Conservation (phyloP, 1,140 invertebrate genomes). For the Amyelois transitella region DNA sequence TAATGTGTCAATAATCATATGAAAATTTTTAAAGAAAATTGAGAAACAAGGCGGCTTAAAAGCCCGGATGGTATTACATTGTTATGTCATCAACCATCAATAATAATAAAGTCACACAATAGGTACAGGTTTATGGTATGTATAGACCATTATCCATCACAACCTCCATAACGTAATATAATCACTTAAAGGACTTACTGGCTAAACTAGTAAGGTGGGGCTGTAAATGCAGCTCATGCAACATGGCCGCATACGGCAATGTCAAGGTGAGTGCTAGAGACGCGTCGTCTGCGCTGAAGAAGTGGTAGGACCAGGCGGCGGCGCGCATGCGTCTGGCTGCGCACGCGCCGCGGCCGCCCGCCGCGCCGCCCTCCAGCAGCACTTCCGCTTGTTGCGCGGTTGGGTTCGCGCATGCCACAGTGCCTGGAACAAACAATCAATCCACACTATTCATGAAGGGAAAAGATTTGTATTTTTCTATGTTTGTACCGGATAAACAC, state of each 20-base stretch:
- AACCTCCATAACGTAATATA: too few species aligned
- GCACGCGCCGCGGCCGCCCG: slow-evolving; percentile 48
- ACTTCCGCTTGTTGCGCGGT: slow-evolving; percentile 91
- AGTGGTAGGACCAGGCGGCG: slow-evolving; percentile 92
- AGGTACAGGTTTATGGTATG: too few species aligned
- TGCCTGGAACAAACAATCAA: slow-evolving; percentile 70
- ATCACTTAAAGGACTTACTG: too few species aligned
- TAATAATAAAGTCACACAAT: too few species aligned
- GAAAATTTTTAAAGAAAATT: too few species aligned
- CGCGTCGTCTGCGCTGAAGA: slow-evolving; percentile 93
- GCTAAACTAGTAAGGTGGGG: slow-evolving; percentile 89
- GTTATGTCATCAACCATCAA: too few species aligned
- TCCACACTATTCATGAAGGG: too few species aligned
- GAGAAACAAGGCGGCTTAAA: too few species aligned
- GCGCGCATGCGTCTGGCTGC: slow-evolving; percentile 87
- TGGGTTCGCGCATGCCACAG: slow-evolving; percentile 86
- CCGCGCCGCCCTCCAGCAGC: slow-evolving; percentile 78
- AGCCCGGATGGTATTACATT: too few species aligned
- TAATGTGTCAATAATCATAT: neutral
- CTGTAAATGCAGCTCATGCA: slow-evolving; percentile 92
- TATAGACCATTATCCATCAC: too few species aligned
- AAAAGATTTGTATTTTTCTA: too few species aligned
- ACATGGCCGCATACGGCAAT: slow-evolving; percentile 90
- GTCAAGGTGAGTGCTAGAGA: slow-evolving; percentile 90
- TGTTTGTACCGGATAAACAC: too few species aligned